Evolutionary conservation across 2,888 invertebrate species (phyloP).

Genomic region (Luperina nickerlii): DNA sequence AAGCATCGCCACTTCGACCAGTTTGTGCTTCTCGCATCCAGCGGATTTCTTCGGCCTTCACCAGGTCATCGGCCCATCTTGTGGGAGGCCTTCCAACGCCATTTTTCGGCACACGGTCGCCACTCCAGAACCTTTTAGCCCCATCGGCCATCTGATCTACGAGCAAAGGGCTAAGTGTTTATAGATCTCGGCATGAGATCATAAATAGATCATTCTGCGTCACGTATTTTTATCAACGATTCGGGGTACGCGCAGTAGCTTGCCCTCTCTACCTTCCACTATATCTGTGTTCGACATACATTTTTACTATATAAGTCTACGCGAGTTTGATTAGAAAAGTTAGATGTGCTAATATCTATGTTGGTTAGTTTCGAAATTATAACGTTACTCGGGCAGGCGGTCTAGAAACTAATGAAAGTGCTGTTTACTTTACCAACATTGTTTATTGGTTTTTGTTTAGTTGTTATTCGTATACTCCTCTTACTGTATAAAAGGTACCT

Average conservation of each 20-base stretch:
- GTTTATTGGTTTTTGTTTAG: slow-evolving; percentile 49
- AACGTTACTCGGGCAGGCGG: slow-evolving; percentile 26
- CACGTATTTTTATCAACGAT: background rate
- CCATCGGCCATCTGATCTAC: too few species aligned
- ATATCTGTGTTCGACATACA: slow-evolving; percentile 37
- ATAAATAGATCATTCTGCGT: too few species aligned
- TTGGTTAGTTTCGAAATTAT: slow-evolving; percentile 58
- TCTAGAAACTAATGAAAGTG: slow-evolving; percentile 46
- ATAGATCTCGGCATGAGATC: background rate
- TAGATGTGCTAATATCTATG: slow-evolving; percentile 59
- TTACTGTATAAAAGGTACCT: slow-evolving; percentile 11
- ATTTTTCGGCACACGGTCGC: too few species aligned
- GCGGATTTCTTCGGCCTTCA: too few species aligned
- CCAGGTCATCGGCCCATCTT: too few species aligned
- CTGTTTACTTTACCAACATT: slow-evolving; percentile 47
- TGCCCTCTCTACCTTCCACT: slow-evolving; percentile 1
- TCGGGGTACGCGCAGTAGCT: background rate
- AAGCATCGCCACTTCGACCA: too few species aligned
- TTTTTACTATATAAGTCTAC: slow-evolving; percentile 51
- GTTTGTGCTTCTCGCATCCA: too few species aligned
- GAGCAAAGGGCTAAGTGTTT: background rate
- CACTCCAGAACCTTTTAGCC: too few species aligned
- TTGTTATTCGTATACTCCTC: slow-evolving; percentile 28
- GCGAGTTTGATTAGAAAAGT: slow-evolving; percentile 65
- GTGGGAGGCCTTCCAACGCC: too few species aligned